These are phyloP conservation scores for Bettongia penicillata DNA, from an alignment of 2,113 vertebrate species.

Conservation along the genomic window DNA sequence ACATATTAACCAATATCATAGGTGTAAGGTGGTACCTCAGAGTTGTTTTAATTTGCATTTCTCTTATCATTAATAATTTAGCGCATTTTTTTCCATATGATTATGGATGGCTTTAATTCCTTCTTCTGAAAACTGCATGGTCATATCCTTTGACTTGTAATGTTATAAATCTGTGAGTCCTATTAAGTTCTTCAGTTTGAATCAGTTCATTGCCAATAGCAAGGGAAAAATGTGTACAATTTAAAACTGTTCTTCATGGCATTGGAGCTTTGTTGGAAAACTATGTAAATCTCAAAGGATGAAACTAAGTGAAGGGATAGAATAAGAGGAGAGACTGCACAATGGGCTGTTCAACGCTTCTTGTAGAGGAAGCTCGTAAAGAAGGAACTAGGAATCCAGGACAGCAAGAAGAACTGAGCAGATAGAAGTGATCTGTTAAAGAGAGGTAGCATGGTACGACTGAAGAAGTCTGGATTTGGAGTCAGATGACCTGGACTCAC, in stretches of 20 bases:
- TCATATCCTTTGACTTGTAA: no score
- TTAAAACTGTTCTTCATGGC: constrained; percentile 37
- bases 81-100: no score
- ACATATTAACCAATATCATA: no score
- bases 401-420: background rate
- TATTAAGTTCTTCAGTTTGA: background rate
- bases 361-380: background rate
- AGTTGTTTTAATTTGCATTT: no score
- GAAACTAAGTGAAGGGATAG: background rate
- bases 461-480: background rate
- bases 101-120: no score
- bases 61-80: no score
- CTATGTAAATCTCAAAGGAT: background rate
- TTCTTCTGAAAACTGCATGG: no score
- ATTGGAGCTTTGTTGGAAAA: constrained; percentile 33
- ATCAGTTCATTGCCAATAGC: background rate
- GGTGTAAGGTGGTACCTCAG: no score
- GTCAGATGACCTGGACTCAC: background rate
- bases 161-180: background rate
- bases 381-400: background rate
- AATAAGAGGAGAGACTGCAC: constrained; percentile 14
- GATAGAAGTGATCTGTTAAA: background rate
- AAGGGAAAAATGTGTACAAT: background rate
- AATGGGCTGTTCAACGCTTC: constrained; percentile 1
- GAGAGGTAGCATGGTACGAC: background rate